Conservation (phyloP, 2,888 invertebrate genomes). For the Phrixothrix hirtus region DNA sequence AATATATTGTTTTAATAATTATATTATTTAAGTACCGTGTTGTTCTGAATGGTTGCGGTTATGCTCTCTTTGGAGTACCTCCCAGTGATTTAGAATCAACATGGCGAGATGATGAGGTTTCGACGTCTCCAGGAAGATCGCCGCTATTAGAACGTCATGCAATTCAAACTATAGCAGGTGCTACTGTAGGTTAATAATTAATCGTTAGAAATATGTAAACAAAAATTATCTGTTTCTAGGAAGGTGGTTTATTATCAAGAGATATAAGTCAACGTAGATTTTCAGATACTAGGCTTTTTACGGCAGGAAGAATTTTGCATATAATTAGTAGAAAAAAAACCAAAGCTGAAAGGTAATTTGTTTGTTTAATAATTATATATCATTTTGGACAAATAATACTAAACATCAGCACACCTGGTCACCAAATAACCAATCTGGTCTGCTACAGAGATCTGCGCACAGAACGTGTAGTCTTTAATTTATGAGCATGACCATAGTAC, state of each 20-base stretch:
- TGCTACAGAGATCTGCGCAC: no score
- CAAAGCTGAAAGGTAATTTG: constrained; percentile 68
- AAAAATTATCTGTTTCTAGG: constrained; percentile 52
- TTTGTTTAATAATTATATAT: no score
- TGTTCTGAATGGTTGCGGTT: constrained; percentile 81
- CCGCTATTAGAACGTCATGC: constrained; percentile 55
- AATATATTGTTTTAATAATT: constrained; percentile 38
- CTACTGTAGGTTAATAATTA: constrained; percentile 8
- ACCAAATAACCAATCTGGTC: no score
- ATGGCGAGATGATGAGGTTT: constrained; percentile 64
- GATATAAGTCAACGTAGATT: constrained; percentile 70
- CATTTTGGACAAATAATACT: no score
- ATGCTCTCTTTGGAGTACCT: constrained; percentile 76
- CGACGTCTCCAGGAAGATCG: constrained; percentile 53
- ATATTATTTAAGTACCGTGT: constrained; percentile 74
- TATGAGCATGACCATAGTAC: no score
- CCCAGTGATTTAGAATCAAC: constrained; percentile 72
- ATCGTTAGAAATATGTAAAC: background rate
- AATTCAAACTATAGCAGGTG: constrained; percentile 60
- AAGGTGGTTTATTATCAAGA: constrained; percentile 66
- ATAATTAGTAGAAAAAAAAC: constrained; percentile 72
- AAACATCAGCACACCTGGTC: no score
- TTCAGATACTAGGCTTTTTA: constrained; percentile 71
- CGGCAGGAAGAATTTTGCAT: constrained; percentile 81
- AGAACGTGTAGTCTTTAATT: no score